Evolutionary conservation across 1,140 invertebrate species (phyloP).

Genomic region (Apis laboriosa): DNA sequence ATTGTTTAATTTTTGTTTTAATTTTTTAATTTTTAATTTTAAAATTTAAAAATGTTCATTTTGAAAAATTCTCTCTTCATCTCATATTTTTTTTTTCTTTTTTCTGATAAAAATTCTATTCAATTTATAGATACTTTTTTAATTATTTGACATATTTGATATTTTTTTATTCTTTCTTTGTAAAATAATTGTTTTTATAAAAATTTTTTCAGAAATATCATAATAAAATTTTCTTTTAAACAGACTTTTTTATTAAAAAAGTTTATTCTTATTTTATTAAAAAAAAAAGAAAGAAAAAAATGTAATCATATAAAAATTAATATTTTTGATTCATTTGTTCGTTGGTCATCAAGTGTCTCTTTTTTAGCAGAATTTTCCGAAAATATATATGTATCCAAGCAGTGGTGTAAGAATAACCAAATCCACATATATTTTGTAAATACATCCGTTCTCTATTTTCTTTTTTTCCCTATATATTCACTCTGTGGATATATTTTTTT

Average conservation of each 20-base stretch:
- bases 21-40: not conserved
- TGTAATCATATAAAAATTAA: not conserved
- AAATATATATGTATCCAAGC: not conserved
- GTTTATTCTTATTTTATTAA: too few relatives aligned
- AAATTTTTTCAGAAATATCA: not conserved
- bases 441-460: not conserved
- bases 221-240: not conserved
- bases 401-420: slow-evolving; percentile 9
- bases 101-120: not conserved
- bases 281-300: too few relatives aligned
- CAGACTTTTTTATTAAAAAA: too few relatives aligned
- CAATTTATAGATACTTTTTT: not conserved
- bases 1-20: not conserved
- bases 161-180: not conserved
- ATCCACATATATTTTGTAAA: slow-evolving; percentile 27
- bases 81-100: too few relatives aligned
- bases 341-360: not conserved
- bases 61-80: not conserved
- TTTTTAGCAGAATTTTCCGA: slow-evolving; percentile 7
- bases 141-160: not conserved
- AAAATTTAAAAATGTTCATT: not conserved
- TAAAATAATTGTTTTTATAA: not conserved
- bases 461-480: not conserved
- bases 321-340: not conserved
- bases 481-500: too few relatives aligned